These are phyloP conservation scores for Oreochromis aureus DNA, from an alignment of 2,113 vertebrate species.

Conservation along the genomic window DNA sequence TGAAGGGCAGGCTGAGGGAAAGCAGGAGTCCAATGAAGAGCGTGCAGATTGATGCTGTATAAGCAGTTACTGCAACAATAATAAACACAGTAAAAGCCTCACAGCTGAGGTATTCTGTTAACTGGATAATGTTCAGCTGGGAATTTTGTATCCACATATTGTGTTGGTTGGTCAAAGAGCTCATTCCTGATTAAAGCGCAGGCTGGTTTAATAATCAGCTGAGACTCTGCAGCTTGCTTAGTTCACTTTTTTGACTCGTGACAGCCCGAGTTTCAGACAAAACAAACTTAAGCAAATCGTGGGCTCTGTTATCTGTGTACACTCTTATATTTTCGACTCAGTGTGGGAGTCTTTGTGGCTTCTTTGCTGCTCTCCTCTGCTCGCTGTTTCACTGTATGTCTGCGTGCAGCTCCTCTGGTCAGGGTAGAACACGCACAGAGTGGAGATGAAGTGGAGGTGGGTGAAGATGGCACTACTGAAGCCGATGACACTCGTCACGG, in stretches of 20 bases:
- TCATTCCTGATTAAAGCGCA: background rate
- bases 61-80: background rate
- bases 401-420: background rate
- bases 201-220: background rate
- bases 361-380: background rate
- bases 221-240: background rate
- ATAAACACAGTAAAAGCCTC: background rate
- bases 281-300: background rate
- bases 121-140: background rate
- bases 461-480: no score
- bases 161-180: background rate
- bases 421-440: background rate
- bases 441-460: no score
- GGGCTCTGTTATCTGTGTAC: background rate
- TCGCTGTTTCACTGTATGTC: background rate
- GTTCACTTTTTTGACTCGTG: fast-evolving
- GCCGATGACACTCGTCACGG: no score
- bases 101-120: background rate
- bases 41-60: background rate
- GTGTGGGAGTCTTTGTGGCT: background rate
- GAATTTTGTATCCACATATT: background rate
- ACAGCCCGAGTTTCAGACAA: background rate
- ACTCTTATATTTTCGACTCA: background rate
- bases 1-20: background rate
- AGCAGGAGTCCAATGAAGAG: background rate